Evolutionary conservation across 2,888 invertebrate genomes (phyloP).

Genomic region (Tenthredo mesomela): DNA sequence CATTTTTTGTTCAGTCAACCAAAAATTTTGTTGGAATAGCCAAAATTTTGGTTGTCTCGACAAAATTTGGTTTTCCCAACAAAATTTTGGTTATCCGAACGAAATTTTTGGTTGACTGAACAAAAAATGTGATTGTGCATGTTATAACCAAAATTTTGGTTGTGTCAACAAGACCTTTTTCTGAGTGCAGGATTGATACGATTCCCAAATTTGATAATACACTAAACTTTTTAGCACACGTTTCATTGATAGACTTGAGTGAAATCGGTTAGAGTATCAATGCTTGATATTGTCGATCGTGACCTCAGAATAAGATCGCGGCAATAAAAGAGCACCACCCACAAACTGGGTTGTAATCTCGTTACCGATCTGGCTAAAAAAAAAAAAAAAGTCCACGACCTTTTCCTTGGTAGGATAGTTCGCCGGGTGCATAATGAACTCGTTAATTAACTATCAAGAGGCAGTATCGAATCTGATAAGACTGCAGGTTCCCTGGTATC

Average conservation of each 20-base stretch:
- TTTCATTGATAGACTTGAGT: no score
- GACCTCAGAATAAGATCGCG: background rate
- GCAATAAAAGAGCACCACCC: conserved; percentile 78
- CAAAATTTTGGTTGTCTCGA: no score
- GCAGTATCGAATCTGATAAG: conserved; percentile 77
- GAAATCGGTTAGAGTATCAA: background rate
- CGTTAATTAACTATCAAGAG: conserved; percentile 78
- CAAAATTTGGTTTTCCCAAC: no score
- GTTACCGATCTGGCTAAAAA: background rate
- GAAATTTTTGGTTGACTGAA: no score
- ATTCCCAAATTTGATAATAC: background rate
- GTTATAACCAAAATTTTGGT: no score
- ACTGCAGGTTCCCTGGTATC: conserved; percentile 50
- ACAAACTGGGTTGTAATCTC: conserved; percentile 64
- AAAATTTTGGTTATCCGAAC: no score
- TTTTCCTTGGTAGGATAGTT: conserved; percentile 11
- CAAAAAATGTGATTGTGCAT: no score
- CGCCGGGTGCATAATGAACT: conserved; percentile 77
- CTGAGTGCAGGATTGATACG: background rate
- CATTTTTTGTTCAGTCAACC: no score
- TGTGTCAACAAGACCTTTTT: no score
- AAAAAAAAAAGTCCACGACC: conserved; percentile 11
- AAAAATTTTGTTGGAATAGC: no score
- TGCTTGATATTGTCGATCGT: background rate
- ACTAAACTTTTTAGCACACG: background rate